Conservation (phyloP, 23 tunicate genomes). For the Clavelina lepadiformis region DNA sequence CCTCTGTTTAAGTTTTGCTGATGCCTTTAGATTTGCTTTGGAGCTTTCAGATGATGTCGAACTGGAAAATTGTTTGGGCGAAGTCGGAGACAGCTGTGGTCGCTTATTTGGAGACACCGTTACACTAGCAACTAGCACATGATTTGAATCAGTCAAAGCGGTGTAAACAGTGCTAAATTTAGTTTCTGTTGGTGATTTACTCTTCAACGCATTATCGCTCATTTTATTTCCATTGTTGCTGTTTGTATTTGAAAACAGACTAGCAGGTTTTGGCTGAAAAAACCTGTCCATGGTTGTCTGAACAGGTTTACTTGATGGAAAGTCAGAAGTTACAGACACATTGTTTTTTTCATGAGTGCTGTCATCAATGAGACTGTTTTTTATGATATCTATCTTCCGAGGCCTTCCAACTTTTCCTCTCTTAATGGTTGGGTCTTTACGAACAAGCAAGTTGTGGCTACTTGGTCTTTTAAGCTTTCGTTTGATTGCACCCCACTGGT, state of each 20-base stretch:
- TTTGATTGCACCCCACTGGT: conserved; percentile 52
- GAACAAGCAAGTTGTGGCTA: too few species aligned
- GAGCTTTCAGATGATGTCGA: neutral
- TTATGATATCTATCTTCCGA: too few species aligned
- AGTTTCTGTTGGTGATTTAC: conserved; percentile 1
- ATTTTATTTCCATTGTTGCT: conserved; percentile 11
- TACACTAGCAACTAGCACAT: conserved; percentile 46
- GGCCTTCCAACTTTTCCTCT: too few species aligned
- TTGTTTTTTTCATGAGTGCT: too few species aligned
- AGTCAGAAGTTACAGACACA: neutral
- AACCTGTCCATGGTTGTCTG: conserved; percentile 32
- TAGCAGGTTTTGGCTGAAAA: conserved; percentile 9
- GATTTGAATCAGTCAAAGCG: conserved; percentile 28
- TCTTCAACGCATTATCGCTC: neutral
- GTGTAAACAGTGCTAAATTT: neutral
- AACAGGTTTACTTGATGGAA: neutral
- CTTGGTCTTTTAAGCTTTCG: conserved; percentile 29
- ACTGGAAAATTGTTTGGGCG: neutral
- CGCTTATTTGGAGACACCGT: conserved; percentile 36
- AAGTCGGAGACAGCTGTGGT: neutral
- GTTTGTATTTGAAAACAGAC: conserved; percentile 2
- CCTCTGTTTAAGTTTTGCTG: neutral
- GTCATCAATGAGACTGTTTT: too few species aligned
- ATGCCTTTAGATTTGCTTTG: neutral
- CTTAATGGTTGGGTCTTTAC: too few species aligned